Base-by-base conservation (phyloP, 2,888 invertebrate genomes). In the Dascillus cervinus region DNA sequence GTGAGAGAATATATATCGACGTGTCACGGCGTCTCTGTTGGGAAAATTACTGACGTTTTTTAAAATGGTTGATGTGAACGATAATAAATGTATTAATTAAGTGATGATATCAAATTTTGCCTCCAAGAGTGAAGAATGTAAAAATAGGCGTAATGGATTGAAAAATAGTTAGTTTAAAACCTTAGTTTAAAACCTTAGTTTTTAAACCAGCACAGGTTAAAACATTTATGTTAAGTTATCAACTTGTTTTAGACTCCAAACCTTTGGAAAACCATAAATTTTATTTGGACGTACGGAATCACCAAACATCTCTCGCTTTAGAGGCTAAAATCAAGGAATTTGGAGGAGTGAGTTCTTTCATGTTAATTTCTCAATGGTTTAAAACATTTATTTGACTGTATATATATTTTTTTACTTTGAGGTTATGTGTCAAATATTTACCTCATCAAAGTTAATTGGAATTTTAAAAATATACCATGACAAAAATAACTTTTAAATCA, bases 271-370 rank as follows among this genome's bases (percentile, higher is more conserved):
- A 77, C 62, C 79, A 77, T 56, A 77, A 73, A 58, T 82, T 83
- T 68, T 84, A 82, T 64, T 72, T 84, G 71, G 82, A 83, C 58
- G 73, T 84, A 51, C 78, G 80, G 66, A 82, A 79, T 54, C 75
- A 77, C 67, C 72, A 71, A 47, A 63, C 76, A 32, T 70, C 75
- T 39, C 67, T 71, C 52, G 78, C 76, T 46, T 64, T 83, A 64
- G 81, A 82, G 52, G 68, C 71, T 43, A 77, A 76, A 60, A 75
- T 84, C 50, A 77, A 77, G 58, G 72, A 77, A 51, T 71, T 83
- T 62, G 83, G 83, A 45, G 77, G 82, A 66, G 81, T 81, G 66
- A 78, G 79, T 70, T 4, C 8, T 17, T 17, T 6, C 17, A 17
- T 17, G 17, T 17, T n/a, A n/a, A n/a, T n/a, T n/a, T n/a, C n/a